Base-by-base conservation (phyloP, 1,140 invertebrate genomes). In the Nasonia giraulti region DNA sequence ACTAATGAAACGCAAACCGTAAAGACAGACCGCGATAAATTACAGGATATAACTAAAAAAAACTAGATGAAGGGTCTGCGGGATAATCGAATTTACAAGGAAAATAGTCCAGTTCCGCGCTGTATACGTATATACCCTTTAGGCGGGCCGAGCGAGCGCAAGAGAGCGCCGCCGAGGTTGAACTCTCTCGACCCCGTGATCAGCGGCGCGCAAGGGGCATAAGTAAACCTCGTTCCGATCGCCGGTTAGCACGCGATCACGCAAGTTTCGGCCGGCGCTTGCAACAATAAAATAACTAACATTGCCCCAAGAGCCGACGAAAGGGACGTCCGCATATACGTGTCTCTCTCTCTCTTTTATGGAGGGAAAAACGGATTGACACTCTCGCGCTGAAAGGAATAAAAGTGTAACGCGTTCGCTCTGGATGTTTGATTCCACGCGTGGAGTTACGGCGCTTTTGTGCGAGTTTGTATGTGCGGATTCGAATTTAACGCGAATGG, bases 221-320 rank as follows among this genome's bases (percentile, higher is more conserved):
- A 55, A 73, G 50, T 82, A 37, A 50, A 55, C 23, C 50, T 71
- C 76, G 68, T 79, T 62, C 69, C 23, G 82, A 81, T 80, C 62
- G 14, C 71, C 71, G 69, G 73, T 50, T 78, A 66, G 66, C 86
- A 86, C 83, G 85, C 83, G 85, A 86, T 86, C 87, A 82, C 74
- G 80, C 80, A 83, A 85, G 66, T 82, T 27, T 68, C 44, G 78
- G 55, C 47, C 40, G n/a, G 62, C 5, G n/a, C 68, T 27, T 27
- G 68, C 68, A 33, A 71, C 31, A 71, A 75, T 75, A 75, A 44
- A 75, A 75, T 44, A 40, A 75, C 31, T 33, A 44, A 33, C 40
- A 40, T 11, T 12, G 2, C 17, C 14, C 10, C 37, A 17, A 75
- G 33, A 75, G 73, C 37, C 73, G 73, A 44, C 20, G 37, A 44